phyloP scores from a whole-genome alignment of 2,888 invertebrate genomes.

The Latrodectus hesperus region DNA sequence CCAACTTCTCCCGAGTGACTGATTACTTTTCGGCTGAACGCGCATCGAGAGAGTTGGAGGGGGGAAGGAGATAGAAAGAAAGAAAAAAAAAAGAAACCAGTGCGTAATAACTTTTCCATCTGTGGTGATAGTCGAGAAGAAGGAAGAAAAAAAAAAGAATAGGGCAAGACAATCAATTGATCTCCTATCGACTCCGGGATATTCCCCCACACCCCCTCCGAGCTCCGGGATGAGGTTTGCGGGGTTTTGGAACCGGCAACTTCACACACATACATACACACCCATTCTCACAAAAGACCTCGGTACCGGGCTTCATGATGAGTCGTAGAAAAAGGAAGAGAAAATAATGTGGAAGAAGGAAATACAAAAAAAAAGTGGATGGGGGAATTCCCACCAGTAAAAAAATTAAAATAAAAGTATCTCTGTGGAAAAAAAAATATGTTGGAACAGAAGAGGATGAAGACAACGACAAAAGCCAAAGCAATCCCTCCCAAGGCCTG shows the following conservation, averaged over 20 bases:
- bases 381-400: constrained; percentile 18
- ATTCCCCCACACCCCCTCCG: constrained; percentile 16
- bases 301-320: constrained; percentile 5
- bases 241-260: constrained; percentile 29
- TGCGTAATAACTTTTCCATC: background rate
- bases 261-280: constrained; percentile 34
- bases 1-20: background rate
- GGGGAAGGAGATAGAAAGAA: background rate
- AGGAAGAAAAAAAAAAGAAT: background rate
- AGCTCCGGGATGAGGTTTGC: constrained; percentile 1
- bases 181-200: constrained; percentile 41
- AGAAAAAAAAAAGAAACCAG: background rate
- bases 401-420: constrained; percentile 31
- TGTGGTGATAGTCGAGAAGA: background rate
- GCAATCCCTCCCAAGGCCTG: constrained; percentile 6
- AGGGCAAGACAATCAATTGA: constrained; percentile 53
- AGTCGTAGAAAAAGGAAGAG: background rate
- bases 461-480: constrained; percentile 44
- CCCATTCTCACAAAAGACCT: background rate
- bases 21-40: background rate
- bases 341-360: background rate
- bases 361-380: constrained; percentile 3
- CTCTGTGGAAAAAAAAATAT: background rate
- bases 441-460: background rate
- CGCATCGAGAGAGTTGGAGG: background rate